Conservation (phyloP, 2,888 invertebrate species). For the Trachelus tabidus region DNA sequence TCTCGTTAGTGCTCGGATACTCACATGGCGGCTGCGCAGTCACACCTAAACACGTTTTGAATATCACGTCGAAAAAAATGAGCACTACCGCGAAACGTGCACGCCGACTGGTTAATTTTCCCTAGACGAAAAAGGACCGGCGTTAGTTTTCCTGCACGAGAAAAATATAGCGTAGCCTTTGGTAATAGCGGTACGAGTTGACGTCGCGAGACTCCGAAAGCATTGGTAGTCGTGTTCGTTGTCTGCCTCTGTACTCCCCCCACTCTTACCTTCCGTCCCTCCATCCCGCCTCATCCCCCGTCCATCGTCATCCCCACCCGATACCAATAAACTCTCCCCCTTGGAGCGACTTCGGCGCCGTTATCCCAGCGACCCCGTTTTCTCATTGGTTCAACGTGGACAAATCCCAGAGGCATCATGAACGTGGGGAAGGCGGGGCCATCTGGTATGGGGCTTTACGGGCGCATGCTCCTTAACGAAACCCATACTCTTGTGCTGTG, state of each 20-base stretch:
- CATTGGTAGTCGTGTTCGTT: conserved; percentile 51
- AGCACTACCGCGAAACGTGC: not conserved
- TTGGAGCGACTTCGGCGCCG: not conserved
- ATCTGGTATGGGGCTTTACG: conserved; percentile 37
- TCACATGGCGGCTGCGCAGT: conserved; percentile 65
- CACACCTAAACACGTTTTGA: conserved; percentile 60
- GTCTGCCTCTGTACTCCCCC: conserved; percentile 51
- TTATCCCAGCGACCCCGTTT: conserved; percentile 7
- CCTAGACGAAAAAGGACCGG: not conserved
- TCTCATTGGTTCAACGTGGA: conserved; percentile 53
- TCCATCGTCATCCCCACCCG: conserved; percentile 9
- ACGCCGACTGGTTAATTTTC: not conserved
- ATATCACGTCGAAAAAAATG: conserved; percentile 31
- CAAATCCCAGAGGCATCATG: conserved; percentile 63
- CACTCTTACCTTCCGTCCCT: conserved; percentile 16
- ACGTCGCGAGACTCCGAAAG: conserved; percentile 47
- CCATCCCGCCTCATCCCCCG: conserved; percentile 17
- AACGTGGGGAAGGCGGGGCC: conserved; percentile 50
- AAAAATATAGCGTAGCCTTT: conserved; percentile 7
- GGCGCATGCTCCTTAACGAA: conserved; percentile 59
- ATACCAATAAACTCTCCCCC: not conserved
- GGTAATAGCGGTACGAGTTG: conserved; percentile 27
- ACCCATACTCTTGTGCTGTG: conserved; percentile 34
- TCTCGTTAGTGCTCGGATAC: conserved; percentile 36
- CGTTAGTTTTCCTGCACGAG: not conserved